Evolutionary conservation across 2,797 vertebrate genomes (phyloP).

Genomic region (Neopelma chrysocephalum): DNA sequence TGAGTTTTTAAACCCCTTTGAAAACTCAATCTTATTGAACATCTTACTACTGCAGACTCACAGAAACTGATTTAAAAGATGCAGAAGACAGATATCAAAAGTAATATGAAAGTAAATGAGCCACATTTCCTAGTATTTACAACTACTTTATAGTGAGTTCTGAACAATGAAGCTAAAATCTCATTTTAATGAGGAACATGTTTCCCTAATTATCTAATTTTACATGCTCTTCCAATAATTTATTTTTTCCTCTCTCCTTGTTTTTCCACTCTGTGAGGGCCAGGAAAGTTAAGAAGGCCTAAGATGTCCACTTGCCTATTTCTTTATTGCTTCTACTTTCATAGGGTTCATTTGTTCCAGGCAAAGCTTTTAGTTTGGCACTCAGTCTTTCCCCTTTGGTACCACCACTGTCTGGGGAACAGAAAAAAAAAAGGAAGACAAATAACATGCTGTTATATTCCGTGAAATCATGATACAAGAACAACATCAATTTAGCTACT

Average conservation of each 20-base stretch:
- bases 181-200: background rate
- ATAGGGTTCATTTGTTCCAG: conserved; percentile 87
- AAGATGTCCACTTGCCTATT: conserved; percentile 82
- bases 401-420: conserved; percentile 81
- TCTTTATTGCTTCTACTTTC: conserved; percentile 87
- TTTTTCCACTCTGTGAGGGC: background rate
- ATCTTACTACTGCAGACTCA: background rate
- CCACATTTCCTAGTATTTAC: background rate
- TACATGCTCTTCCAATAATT: background rate
- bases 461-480: background rate
- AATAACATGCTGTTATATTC: background rate
- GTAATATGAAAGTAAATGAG: background rate
- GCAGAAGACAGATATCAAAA: accelerated
- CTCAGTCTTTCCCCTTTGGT: conserved; percentile 88
- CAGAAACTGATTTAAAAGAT: background rate
- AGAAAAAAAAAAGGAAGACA: background rate
- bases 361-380: conserved; percentile 85
- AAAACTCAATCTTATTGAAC: background rate
- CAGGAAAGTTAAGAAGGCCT: background rate
- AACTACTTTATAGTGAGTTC: background rate
- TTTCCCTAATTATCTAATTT: background rate
- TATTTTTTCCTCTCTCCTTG: background rate
- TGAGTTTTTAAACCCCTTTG: background rate
- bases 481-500: conserved; percentile 15
- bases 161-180: background rate